phyloP scores from a whole-genome alignment of 2,797 vertebrate species.

The Sarcophilus harrisii region DNA sequence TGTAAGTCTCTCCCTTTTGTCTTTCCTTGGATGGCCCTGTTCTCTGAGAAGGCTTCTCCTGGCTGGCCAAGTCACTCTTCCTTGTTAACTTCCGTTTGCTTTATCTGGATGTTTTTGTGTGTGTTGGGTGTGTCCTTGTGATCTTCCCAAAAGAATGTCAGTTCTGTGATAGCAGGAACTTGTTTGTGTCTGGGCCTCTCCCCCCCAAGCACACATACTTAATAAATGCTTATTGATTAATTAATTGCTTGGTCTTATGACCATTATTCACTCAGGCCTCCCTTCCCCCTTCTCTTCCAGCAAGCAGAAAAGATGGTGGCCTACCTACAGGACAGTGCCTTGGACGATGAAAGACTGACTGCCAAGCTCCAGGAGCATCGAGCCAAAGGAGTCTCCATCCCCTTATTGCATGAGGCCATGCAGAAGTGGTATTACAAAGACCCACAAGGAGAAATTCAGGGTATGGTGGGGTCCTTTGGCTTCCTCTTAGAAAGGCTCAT shows the following conservation, averaged over 20 bases:
- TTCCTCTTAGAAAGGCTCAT: constrained; percentile 25
- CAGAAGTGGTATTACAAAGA: constrained; percentile 99
- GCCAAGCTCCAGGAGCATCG: constrained; percentile 91
- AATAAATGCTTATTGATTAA: not conserved
- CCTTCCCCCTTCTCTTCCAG: constrained; percentile 82
- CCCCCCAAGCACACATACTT: not conserved
- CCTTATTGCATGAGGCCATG: constrained; percentile 93
- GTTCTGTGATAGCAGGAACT: not conserved
- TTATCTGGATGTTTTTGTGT: not conserved
- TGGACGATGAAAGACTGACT: constrained; percentile 93
- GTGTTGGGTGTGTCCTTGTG: not conserved
- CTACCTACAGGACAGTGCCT: constrained; percentile 95
- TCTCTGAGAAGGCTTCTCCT: not conserved
- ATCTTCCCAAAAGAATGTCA: not conserved
- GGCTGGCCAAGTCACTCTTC: not conserved
- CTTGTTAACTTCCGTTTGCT: not conserved
- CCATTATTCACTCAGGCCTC: not conserved
- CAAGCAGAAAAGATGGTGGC: constrained; percentile 99
- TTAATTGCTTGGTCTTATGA: not conserved
- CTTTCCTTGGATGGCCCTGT: not conserved
- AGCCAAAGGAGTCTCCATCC: constrained; percentile 91
- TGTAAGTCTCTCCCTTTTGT: not conserved
- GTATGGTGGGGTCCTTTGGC: constrained; percentile 83
- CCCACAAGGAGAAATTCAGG: constrained; percentile 99
- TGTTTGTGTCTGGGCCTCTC: accelerated